These are phyloP conservation scores for Malthinus flaveolus DNA, from an alignment of 2,888 invertebrate species.

Conservation along the genomic window DNA sequence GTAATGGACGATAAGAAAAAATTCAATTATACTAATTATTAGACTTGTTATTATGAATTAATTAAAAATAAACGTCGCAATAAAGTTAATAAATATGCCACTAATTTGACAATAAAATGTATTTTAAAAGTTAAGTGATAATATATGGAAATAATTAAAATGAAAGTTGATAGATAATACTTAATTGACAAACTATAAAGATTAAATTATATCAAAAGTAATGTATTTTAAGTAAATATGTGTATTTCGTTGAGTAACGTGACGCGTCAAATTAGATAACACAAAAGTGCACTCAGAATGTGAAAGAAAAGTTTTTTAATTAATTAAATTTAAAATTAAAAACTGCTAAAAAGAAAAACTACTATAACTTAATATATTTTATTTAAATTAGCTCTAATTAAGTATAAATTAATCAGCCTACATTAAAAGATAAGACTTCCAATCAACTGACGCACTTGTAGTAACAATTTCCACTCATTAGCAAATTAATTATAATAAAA, in stretches of 20 bases:
- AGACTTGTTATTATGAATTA: no score
- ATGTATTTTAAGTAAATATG: no score
- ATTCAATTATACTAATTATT: no score
- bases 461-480: conserved; percentile 46
- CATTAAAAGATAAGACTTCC: conserved; percentile 31
- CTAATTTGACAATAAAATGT: no score
- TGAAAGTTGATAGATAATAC: no score
- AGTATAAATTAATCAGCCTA: conserved; percentile 44
- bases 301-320: conserved; percentile 6
- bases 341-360: conserved; percentile 23
- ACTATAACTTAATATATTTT: conserved; percentile 27
- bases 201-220: no score
- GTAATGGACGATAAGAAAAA: no score
- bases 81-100: no score
- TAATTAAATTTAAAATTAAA: conserved; percentile 28
- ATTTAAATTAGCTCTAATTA: conserved; percentile 41
- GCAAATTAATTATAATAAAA: conserved; percentile 41
- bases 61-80: no score
- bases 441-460: conserved; percentile 42
- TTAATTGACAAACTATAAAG: no score
- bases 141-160: no score
- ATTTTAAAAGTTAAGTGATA: no score
- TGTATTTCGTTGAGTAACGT: not conserved
- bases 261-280: conserved; percentile 7
- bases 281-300: conserved; percentile 4